A percentile compares a stretch with the other conserved stretches of the same genome.
Conservation (phyloP, 2,888 invertebrate genomes). For the Zonitis immaculata region DNA sequence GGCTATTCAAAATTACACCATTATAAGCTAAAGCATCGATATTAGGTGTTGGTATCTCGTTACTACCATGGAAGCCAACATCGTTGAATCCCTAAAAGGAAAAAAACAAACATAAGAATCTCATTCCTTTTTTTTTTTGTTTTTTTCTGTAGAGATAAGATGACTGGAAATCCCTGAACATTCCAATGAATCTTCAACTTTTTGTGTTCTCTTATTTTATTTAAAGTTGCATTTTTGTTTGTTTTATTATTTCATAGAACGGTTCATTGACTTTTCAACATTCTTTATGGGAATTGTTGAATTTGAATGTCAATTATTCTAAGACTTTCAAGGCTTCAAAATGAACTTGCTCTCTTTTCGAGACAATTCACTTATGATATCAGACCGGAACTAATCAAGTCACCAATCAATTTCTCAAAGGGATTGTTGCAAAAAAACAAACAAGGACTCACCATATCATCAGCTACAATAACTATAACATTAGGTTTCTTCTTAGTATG, state of each 20-base stretch:
- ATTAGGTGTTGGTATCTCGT: conserved; percentile 86
- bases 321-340: conserved; percentile 12
- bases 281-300: not conserved
- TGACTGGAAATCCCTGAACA: not conserved
- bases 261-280: conserved; percentile 11
- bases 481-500: conserved; percentile 52
- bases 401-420: too few species aligned
- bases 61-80: conserved; percentile 83
- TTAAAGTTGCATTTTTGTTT: too few species aligned
- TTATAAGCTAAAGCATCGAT: conserved; percentile 83
- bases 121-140: too few species aligned
- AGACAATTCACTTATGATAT: not conserved
- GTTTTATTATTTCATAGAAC: too few species aligned
- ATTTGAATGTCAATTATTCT: conserved; percentile 12
- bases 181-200: not conserved
- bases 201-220: too few species aligned
- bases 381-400: conserved; percentile 4
- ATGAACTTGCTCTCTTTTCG: conserved; percentile 6
- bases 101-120: conserved; percentile 2
- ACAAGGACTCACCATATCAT: conserved; percentile 66
- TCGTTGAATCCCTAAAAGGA: conserved; percentile 82
- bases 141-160: too few species aligned
- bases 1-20: conserved; percentile 81
- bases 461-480: conserved; percentile 73
- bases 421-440: too few species aligned